Conservation (phyloP, 2,113 vertebrate species). For the Glaucomys volans region DNA sequence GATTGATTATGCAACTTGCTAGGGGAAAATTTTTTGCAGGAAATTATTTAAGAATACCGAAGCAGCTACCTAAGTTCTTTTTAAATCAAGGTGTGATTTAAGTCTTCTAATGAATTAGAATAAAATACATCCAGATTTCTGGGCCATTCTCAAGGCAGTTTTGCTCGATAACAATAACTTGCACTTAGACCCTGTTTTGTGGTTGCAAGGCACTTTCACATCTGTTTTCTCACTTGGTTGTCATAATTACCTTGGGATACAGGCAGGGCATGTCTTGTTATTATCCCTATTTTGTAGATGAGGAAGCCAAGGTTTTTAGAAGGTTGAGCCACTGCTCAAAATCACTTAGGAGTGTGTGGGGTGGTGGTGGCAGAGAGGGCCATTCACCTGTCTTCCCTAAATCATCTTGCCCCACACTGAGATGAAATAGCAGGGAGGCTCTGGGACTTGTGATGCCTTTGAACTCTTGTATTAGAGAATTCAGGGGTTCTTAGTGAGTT, state of each 20-base stretch:
- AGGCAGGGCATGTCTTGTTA: background rate
- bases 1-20: background rate
- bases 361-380: background rate
- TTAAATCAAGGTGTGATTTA: background rate
- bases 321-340: background rate
- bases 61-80: background rate
- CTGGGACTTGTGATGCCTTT: background rate
- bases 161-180: background rate
- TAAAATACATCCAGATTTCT: constrained; percentile 6
- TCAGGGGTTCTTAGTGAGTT: background rate
- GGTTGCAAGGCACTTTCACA: constrained; percentile 52
- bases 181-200: background rate
- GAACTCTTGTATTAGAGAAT: background rate
- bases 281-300: constrained; percentile 14
- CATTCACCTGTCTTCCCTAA: background rate
- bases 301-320: constrained; percentile 48
- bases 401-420: background rate
- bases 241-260: background rate
- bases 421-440: background rate
- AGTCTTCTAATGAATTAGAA: background rate
- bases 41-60: background rate
- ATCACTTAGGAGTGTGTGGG: background rate
- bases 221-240: constrained; percentile 29
- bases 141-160: background rate
- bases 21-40: background rate